These are phyloP conservation scores for Junonia oenone DNA, from an alignment of 2,888 invertebrate genomes.

Conservation along the genomic window DNA sequence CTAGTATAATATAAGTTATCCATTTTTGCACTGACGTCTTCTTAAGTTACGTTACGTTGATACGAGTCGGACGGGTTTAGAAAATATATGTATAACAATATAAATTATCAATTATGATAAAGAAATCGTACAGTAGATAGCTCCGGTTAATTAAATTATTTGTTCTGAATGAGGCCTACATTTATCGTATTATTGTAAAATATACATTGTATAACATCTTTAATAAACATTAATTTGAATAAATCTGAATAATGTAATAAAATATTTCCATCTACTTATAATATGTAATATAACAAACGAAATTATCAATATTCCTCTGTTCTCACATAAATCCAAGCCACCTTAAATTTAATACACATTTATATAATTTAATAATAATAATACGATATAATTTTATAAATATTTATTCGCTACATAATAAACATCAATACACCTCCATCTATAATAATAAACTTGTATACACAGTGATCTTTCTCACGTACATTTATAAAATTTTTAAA, in stretches of 20 bases:
- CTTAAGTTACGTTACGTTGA: no score
- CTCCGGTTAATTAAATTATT: no score
- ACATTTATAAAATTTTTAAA: constrained; percentile 55
- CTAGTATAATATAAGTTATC: no score
- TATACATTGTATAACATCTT: neutral
- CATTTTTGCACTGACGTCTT: no score
- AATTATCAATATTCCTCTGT: neutral
- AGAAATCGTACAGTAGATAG: neutral
- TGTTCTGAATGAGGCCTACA: neutral
- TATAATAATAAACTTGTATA: constrained; percentile 59
- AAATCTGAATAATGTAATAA: neutral
- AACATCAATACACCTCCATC: constrained; percentile 52
- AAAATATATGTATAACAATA: neutral
- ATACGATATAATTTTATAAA: constrained; percentile 18
- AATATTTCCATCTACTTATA: neutral
- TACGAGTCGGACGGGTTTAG: no score
- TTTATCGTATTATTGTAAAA: neutral
- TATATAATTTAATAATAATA: constrained; percentile 7
- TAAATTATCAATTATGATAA: neutral
- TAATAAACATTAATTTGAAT: neutral
- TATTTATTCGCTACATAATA: constrained; percentile 34
- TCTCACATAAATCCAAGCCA: constrained; percentile 20
- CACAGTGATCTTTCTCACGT: constrained; percentile 48
- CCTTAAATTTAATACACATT: constrained; percentile 17
- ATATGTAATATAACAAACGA: neutral